Base-by-base conservation (phyloP, 2,113 vertebrate genomes). In the Chaenocephalus aceratus region DNA sequence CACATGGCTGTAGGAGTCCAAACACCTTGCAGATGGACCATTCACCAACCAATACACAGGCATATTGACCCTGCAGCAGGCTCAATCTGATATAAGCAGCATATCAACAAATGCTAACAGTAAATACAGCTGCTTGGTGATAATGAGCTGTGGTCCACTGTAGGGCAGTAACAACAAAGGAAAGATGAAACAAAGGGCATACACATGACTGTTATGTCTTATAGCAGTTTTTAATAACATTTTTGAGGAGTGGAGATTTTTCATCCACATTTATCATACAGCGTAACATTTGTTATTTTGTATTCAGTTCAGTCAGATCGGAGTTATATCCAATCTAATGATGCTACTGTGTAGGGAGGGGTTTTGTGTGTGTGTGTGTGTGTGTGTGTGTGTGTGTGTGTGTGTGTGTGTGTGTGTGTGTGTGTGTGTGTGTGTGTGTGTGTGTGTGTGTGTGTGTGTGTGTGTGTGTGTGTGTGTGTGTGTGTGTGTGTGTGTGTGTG, bases 361-460 rank as follows among this genome's bases (percentile, higher is more conserved):
- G n/a, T n/a, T n/a, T n/a, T n/a, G n/a, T n/a, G n/a, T n/a, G n/a
- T n/a, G n/a, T n/a, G n/a, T n/a, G n/a, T n/a, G n/a, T n/a, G n/a
- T n/a, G n/a, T n/a, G n/a, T 54, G 57, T 85, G 65, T 67, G 85
- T 51, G 54, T 64, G 57, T 70, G 57, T 81, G 69, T 53, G 58
- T 83, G 62, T 67, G 84, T 61, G 57, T 64, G 57, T 70, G 57
- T 81, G 68, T 53, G 58, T 83, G 62, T 67, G 84, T 61, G 57
- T 64, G 57, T 70, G 57, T 81, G 68, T 53, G 58, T 83, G 62
- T 67, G 84, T 61, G 57, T 64, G 57, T 70, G 57, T 81, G 68
- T 53, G 58, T 83, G 62, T 67, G 84, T 61, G 57, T 64, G 57
- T 70, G 57, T 81, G 68, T 53, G 58, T 83, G 62, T 67, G 84